phyloP scores from a whole-genome alignment of 2,113 vertebrate genomes.

The Felis catus region F.catus_Fca126_mat1.0 CM031426.1:28111001-28111500 shows the following conservation, averaged over 20 bases:
- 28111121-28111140: neutral
- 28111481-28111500: too few relatives aligned
- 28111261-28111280: neutral
- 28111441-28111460: too few relatives aligned
- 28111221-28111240: neutral
- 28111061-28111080: neutral
- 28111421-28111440: too few relatives aligned
- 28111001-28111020: neutral
- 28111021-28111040: neutral
- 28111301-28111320: neutral
- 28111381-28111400: too few relatives aligned
- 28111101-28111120: neutral
- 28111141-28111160: neutral
- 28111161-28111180: neutral
- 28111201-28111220: neutral
- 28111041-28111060: neutral
- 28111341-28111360: neutral
- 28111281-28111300: neutral
- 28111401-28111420: too few relatives aligned
- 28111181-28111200: neutral
- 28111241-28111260: neutral
- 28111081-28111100: neutral
- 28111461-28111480: too few relatives aligned
- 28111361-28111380: neutral
- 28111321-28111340: neutral